phyloP scores from a whole-genome alignment of 23 tunicate genomes.

The Phallusia fumigata region DNA sequence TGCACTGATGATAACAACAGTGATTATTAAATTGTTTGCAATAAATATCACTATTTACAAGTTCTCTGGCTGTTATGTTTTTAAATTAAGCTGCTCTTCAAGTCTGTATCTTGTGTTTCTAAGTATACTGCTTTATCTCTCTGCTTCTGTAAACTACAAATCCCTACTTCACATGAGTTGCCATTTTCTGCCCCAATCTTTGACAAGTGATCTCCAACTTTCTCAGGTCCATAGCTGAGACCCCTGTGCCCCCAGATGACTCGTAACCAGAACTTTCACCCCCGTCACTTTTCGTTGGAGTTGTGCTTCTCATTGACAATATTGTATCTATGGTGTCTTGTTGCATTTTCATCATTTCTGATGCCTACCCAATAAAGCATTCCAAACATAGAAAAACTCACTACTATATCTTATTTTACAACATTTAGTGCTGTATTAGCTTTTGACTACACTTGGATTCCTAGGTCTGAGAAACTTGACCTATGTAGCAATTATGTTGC shows the following conservation, averaged over 20 bases:
- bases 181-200: constrained; percentile 57
- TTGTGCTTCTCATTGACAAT: constrained; percentile 22
- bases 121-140: neutral
- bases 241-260: constrained; percentile 54
- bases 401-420: no score
- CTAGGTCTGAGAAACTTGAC: no score
- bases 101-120: neutral
- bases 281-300: constrained; percentile 39
- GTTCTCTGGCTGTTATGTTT: no score
- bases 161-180: constrained; percentile 44
- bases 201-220: constrained; percentile 69
- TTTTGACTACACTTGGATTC: no score
- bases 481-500: no score
- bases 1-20: no score
- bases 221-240: constrained; percentile 42
- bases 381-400: no score
- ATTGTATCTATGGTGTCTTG: constrained; percentile 77
- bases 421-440: no score
- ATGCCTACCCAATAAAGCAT: neutral
- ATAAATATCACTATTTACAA: no score
- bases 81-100: no score
- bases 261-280: constrained; percentile 89
- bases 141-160: neutral
- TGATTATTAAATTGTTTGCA: no score
- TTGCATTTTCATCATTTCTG: constrained; percentile 47